Evolutionary conservation across 2,113 vertebrate species (phyloP), one percentile per base, ranked within the genome.

Genomic region (Sylvilagus bachmani): DNA sequence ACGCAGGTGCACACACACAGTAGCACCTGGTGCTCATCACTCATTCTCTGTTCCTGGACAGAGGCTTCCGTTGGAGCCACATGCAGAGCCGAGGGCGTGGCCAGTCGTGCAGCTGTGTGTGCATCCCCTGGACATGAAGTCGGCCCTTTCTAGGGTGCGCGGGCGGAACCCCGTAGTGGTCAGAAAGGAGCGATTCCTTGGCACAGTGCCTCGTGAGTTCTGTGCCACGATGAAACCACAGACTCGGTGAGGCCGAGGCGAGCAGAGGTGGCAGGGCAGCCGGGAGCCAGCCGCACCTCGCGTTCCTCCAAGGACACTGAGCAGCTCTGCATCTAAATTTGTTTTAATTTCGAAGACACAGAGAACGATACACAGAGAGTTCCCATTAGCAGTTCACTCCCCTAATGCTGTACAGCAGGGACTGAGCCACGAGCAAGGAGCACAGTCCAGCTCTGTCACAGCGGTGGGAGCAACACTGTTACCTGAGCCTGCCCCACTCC

Each of bases 61-160:
- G 71, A 86, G 51, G 33, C 29, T 92, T 93, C 64, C 66, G 75
- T 86, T 75, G 55, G n/a, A 84, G 51, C 70, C 21, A 75, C 78
- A 16, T 27, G 4, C 74, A 13, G 10, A 31, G 27, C 78, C 77
- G 24, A 78, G 86, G 93, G 67, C 89, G 10, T 66, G 25, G 53
- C 22, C 24, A 62, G 5, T 4, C 4, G 29, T 53, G 33, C 78
- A 74, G 66, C 16, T 22, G 33, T 13, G 6, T 66, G 22, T 61
- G 2, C 90, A 33, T 75, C 49, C 61, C 31, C 75, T 61, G 25
- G 31, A 58, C 12, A 31, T 88, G 33, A 69, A 62, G 36, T 53
- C 24, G 53, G 29, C 12, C 13, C n/a, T 31, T 79, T 79, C 14
- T 31, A n/a, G 49, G 82, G 25, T 67, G 29, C 6, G 0, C n/a